Base-by-base conservation (phyloP, 1,140 invertebrate genomes). In the Panonychus citri region DNA sequence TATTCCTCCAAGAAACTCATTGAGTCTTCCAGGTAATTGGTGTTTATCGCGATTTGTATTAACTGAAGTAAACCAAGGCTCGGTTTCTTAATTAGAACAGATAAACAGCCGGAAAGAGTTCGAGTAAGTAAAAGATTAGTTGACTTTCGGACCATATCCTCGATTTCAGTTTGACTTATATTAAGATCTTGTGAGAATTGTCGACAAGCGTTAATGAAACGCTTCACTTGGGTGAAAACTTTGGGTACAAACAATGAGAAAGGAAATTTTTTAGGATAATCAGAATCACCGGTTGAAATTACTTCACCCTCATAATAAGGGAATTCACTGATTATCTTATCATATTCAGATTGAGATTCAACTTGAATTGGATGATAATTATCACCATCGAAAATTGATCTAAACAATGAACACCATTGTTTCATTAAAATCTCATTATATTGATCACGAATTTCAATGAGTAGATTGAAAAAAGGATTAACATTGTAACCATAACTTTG, bases 1-100 rank as follows among this genome's bases (percentile, higher is more conserved):
- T 91, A 96, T 65, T 94, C 82, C 71, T 98, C 93, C 4, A 99
- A 71, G 68, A 83, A 90, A n/a, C 81, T 78, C 26, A 89, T 93
- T 0, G 91, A 88, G 62, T 86, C 81, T 69, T 98, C 93, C 49
- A 99, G 72, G 70, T 96, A 94, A 61, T 91, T 85, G 3, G 91
- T 97, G 69, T 99, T 96, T 51, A 97, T 87, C 24, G 94, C 93
- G 57, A 97, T 95, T 76, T 96, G 88, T 46, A 88, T 83, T 0
- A 90, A 77, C 71, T 76, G 64, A 64, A 88, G 75, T 4, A 98
- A 74, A 34, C 85, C 86, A 42, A 95, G 74, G 39, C 80, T 81
- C 2, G 87, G 86, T 65, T 83, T 81, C 27, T 84, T 78, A 68
- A 95, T 94, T 12, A 91, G 74, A 3, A 82, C 82, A 0, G 87